Evolutionary conservation across 2,113 vertebrate species (phyloP).

Genomic region (Tenebrosternarchus preto): DNA sequence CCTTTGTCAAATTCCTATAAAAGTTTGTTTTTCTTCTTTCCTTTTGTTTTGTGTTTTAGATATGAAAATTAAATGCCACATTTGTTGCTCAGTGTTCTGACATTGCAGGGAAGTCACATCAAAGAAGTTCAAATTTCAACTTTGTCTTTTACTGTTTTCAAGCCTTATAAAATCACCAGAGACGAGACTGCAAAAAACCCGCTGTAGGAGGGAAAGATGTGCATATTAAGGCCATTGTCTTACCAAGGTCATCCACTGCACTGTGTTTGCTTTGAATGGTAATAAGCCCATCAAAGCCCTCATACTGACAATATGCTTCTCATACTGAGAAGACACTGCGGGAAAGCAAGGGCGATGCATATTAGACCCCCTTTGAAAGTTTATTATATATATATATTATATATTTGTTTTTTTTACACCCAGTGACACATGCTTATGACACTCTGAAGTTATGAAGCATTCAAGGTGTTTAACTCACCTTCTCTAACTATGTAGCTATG

Average conservation of each 20-base stretch:
- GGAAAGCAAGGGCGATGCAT: too few relatives aligned
- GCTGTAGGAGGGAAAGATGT: not conserved
- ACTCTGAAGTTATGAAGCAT: too few relatives aligned
- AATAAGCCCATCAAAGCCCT: not conserved
- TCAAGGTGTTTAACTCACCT: too few relatives aligned
- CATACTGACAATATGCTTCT: too few relatives aligned
- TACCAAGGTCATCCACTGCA: not conserved
- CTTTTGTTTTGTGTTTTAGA: not conserved
- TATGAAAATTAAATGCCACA: not conserved
- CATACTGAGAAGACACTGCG: too few relatives aligned
- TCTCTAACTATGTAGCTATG: too few relatives aligned
- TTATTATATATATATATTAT: too few relatives aligned
- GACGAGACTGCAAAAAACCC: not conserved
- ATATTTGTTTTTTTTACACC: too few relatives aligned
- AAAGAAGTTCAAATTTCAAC: slow-evolving; percentile 12
- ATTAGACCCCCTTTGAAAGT: too few relatives aligned
- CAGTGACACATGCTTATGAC: too few relatives aligned
- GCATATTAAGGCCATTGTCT: not conserved
- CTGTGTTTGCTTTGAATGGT: not conserved
- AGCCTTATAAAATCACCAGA: not conserved
- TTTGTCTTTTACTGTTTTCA: not conserved
- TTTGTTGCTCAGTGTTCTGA: not conserved
- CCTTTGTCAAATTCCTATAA: not conserved
- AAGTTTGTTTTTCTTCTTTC: not conserved
- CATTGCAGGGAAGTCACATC: not conserved